phyloP scores from a whole-genome alignment of 2,113 vertebrate species.

The Indicator indicator region DNA sequence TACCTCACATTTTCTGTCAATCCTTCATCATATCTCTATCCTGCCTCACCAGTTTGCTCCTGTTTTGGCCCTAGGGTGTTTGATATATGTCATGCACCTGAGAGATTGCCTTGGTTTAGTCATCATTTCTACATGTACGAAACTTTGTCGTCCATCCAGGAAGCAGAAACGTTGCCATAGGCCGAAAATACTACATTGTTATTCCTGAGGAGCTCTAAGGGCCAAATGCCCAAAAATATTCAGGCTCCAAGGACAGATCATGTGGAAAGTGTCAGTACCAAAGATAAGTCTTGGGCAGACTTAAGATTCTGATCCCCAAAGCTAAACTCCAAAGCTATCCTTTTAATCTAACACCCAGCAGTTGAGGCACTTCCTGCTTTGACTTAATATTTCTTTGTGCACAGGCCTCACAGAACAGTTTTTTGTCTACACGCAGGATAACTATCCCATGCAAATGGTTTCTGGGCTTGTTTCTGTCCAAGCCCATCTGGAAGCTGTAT shows the following conservation, averaged over 20 bases:
- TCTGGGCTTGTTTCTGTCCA: neutral
- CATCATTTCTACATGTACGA: neutral
- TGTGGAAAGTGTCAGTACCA: neutral
- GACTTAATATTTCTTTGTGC: neutral
- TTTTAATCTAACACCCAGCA: neutral
- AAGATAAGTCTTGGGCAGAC: neutral
- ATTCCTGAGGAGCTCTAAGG: neutral
- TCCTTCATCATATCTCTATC: neutral
- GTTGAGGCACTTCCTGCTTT: neutral
- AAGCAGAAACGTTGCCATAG: neutral
- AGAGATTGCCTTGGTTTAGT: neutral
- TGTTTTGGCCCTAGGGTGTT: slow-evolving; percentile 17
- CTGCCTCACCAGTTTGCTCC: neutral
- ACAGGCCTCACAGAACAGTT: neutral
- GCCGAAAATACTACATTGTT: neutral
- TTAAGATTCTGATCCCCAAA: neutral
- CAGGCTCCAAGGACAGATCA: neutral
- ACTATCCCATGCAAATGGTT: neutral
- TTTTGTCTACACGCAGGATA: neutral
- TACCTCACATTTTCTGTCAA: slow-evolving; percentile 7
- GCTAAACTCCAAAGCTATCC: neutral
- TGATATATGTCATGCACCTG: neutral
- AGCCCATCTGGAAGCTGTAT: neutral
- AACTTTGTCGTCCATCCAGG: neutral
- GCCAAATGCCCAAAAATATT: neutral